Conservation (phyloP, 2,797 vertebrate species). For the Borostomias antarcticus region DNA sequence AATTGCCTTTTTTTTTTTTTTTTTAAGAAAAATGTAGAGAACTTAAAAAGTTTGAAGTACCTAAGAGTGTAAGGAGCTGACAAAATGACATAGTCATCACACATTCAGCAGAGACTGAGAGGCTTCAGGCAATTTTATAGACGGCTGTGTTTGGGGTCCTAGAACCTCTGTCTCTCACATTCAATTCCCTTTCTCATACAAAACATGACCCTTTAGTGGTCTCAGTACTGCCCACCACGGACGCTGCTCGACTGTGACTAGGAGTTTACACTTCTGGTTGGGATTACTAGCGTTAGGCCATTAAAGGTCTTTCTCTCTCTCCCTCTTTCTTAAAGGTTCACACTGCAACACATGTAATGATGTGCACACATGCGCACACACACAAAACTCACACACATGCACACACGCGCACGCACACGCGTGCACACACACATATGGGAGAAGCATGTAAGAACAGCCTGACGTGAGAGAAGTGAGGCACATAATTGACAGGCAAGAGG, state of each 20-base stretch:
- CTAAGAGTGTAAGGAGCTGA: conserved; percentile 46
- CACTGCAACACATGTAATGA: conserved; percentile 39
- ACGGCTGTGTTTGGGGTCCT: conserved; percentile 48
- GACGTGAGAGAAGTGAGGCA: conserved; percentile 70
- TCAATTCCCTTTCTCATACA: conserved; percentile 25
- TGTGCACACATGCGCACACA: conserved; percentile 37
- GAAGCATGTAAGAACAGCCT: conserved; percentile 49
- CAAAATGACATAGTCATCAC: conserved; percentile 59
- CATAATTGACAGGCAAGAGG: conserved; percentile 65
- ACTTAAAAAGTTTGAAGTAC: conserved; percentile 36
- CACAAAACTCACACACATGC: conserved; percentile 33
- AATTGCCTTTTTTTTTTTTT: background rate
- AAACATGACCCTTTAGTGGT: conserved; percentile 49
- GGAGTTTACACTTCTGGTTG: conserved; percentile 24
- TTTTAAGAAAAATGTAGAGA: conserved; percentile 33
- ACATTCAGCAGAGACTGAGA: conserved; percentile 64
- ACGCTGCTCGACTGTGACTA: conserved; percentile 19
- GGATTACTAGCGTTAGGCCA: conserved; percentile 28
- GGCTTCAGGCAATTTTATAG: conserved; percentile 46
- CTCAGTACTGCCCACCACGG: conserved; percentile 55
- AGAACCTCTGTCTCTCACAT: conserved; percentile 32
- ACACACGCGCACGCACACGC: conserved; percentile 6
- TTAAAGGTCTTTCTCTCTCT: background rate
- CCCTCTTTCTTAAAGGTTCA: background rate
- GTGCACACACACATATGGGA: conserved; percentile 25